Conservation (phyloP, 1,140 invertebrate genomes). For the Drosophila tsacasi region DNA sequence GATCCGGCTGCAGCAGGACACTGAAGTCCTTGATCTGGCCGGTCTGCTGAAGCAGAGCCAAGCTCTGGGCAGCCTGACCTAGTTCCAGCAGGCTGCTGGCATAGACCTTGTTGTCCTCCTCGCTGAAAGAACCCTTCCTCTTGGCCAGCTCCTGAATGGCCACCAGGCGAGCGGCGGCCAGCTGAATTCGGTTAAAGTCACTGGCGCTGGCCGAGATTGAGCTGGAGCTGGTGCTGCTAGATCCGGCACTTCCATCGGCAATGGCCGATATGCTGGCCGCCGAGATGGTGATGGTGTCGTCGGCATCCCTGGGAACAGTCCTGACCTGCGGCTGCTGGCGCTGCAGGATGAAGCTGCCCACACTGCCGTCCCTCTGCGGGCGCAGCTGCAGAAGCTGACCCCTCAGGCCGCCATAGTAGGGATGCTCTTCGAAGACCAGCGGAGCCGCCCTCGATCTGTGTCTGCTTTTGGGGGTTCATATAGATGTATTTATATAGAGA, state of each 20-base stretch:
- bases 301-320: conserved; percentile 45
- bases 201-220: conserved; percentile 69
- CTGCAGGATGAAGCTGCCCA: conserved; percentile 54
- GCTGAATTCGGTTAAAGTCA: conserved; percentile 85
- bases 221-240: conserved; percentile 34
- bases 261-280: conserved; percentile 72
- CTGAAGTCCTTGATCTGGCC: conserved; percentile 83
- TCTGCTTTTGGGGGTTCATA: conserved; percentile 69
- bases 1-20: conserved; percentile 72
- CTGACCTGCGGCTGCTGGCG: conserved; percentile 51
- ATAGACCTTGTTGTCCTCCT: conserved; percentile 85
- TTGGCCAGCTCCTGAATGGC: conserved; percentile 86
- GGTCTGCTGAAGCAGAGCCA: conserved; percentile 84
- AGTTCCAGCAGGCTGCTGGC: conserved; percentile 85
- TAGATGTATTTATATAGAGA: conserved; percentile 45
- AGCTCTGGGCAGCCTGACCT: conserved; percentile 85
- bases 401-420: conserved; percentile 89
- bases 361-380: conserved; percentile 60
- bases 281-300: conserved; percentile 70
- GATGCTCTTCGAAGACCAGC: conserved; percentile 63
- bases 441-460: conserved; percentile 65
- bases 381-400: conserved; percentile 83
- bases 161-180: conserved; percentile 85
- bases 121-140: conserved; percentile 84
- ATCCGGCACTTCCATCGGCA: conserved; percentile 61